Conservation (phyloP, 2,113 vertebrate species). For the Sphyrna mokarran region DNA sequence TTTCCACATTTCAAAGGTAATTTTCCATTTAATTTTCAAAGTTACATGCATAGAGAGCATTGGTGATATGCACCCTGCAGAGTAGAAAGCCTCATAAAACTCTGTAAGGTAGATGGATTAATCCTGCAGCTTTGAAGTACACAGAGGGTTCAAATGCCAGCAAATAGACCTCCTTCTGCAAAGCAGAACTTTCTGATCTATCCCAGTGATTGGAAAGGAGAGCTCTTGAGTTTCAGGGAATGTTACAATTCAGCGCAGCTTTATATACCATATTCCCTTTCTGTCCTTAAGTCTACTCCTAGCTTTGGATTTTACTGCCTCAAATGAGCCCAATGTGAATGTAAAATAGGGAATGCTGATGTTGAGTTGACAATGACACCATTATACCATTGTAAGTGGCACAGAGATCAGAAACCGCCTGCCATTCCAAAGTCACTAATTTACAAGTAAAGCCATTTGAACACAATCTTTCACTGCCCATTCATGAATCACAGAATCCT, state of each 20-base stretch:
- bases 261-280: neutral
- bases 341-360: too few relatives aligned
- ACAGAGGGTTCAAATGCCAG: neutral
- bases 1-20: slow-evolving; percentile 3
- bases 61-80: neutral
- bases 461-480: too few relatives aligned
- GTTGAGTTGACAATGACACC: too few relatives aligned
- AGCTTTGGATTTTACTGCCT: neutral
- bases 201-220: neutral
- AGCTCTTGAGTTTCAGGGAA: neutral
- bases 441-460: too few relatives aligned
- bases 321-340: too few relatives aligned
- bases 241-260: neutral
- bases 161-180: neutral
- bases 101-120: neutral
- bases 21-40: slow-evolving; percentile 17
- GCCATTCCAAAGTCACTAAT: too few relatives aligned
- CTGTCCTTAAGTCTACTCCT: neutral
- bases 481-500: too few relatives aligned
- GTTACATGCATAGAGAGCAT: neutral
- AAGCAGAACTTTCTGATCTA: neutral
- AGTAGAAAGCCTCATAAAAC: neutral
- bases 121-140: too few relatives aligned
- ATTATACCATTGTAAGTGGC: too few relatives aligned
- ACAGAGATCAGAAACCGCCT: too few relatives aligned